phyloP scores from a whole-genome alignment of 2,888 invertebrate genomes.

The Kuschelorhynchus macadamiae region DNA sequence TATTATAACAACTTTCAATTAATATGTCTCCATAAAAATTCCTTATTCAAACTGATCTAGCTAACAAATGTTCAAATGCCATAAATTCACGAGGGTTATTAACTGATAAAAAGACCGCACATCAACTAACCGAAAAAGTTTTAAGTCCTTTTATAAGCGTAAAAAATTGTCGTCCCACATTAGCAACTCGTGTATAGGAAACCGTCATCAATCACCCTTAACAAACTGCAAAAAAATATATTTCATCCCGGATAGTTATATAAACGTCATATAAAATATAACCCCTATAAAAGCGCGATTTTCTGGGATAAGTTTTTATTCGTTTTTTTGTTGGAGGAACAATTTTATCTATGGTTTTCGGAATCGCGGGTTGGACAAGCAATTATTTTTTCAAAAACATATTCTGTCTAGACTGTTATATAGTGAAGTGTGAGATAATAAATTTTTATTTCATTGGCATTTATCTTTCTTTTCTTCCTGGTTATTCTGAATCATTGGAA shows the following conservation, averaged over 20 bases:
- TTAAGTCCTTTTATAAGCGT: conserved; percentile 9
- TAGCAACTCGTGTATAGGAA: conserved; percentile 25
- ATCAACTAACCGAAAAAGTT: conserved; percentile 5
- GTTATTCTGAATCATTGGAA: no score
- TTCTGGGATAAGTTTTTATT: conserved; percentile 26
- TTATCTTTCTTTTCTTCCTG: no score
- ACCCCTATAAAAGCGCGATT: conserved; percentile 33
- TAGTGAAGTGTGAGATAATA: not conserved
- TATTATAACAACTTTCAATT: no score
- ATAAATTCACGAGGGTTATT: conserved; percentile 1
- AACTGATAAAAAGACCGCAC: conserved; percentile 17
- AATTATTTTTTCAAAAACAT: conserved; percentile 12
- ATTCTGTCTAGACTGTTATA: not conserved
- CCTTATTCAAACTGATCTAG: no score
- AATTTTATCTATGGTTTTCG: conserved; percentile 28
- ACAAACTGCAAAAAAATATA: conserved; percentile 35
- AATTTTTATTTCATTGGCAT: no score
- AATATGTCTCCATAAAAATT: no score
- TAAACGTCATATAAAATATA: conserved; percentile 38
- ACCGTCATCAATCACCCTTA: conserved; percentile 33
- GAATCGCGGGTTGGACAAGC: conserved; percentile 3
- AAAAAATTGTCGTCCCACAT: conserved; percentile 34
- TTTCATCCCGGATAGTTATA: conserved; percentile 36
- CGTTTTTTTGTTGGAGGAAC: conserved; percentile 25
- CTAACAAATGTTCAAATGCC: not conserved